Evolutionary conservation across 2,888 invertebrate species (phyloP), one percentile per base, ranked within the genome.

Genomic region (Erebia ligea): DNA sequence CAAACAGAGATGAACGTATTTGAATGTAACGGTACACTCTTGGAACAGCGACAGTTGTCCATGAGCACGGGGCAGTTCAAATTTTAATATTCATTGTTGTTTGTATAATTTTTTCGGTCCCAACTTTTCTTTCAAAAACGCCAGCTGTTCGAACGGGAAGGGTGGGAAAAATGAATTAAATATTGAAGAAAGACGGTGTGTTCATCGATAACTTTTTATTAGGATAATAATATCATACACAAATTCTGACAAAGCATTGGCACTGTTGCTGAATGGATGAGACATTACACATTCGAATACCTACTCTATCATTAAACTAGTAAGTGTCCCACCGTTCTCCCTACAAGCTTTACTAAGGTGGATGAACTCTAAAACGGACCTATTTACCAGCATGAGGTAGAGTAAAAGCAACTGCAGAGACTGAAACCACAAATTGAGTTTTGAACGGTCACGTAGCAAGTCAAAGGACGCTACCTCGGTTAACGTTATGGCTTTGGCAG

Each of bases 61-160:
- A 25, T n/a, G 15, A 25, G 48, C 48, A 25, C 19, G 25, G 58
- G 48, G 58, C 67, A 25, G 58, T 67, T 48, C 42, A 67, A 58
- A 67, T 58, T 67, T 58, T 58, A 67, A 67, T 67, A 58, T 66
- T 66, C 56, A 66, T 66, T 57, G 66, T 57, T 56, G n/a, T 15
- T 11, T 54, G 45, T 57, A 25, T 48, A 67, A 58, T 58, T 48
- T 67, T 48, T 48, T 58, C 58, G 58, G 48, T 67, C 2, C 45
- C 25, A n/a, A n/a, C n/a, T n/a, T n/a, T n/a, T n/a, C n/a, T n/a
- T n/a, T n/a, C n/a, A n/a, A n/a, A n/a, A 61, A 42, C 11, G n/a
- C 42, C 11, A 42, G 59, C 15, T 62, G 45, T 61, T 42, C 19
- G 15, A 15, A 62, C 6, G 19, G 21, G 11, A 45, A 48, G 5